Conservation (phyloP, 2,113 vertebrate species). For the Ia io region DNA sequence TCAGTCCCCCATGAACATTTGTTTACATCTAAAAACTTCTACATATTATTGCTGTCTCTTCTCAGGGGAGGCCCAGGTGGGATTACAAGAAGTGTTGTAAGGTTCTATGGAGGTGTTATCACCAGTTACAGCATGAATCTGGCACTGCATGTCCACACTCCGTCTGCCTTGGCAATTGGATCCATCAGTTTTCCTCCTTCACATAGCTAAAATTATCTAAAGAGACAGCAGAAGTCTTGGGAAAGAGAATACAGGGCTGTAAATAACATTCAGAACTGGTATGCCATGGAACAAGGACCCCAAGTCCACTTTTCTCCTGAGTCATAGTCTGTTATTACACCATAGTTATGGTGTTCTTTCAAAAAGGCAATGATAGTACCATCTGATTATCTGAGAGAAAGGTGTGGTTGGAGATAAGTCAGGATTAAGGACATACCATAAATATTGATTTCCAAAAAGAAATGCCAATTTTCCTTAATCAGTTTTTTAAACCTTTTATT, state of each 20-base stretch:
- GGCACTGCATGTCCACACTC: conserved; percentile 8
- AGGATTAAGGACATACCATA: background rate
- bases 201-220: background rate
- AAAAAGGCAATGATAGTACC: background rate
- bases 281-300: background rate
- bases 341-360: background rate
- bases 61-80: conserved; percentile 58
- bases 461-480: background rate
- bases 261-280: background rate
- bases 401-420: background rate
- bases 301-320: background rate
- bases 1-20: conserved; percentile 47
- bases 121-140: conserved; percentile 10
- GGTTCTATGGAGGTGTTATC: conserved; percentile 70
- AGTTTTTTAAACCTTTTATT: background rate
- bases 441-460: conserved; percentile 25
- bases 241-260: background rate
- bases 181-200: conserved; percentile 20
- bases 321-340: background rate
- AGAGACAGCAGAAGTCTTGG: conserved; percentile 4
- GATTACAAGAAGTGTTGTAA: conserved; percentile 61
- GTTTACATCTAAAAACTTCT: conserved; percentile 33
- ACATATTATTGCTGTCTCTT: conserved; percentile 64
- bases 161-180: conserved; percentile 48
- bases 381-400: background rate